These are phyloP conservation scores for Microtus montanus DNA, from an alignment of 2,113 vertebrate species.

Conservation along the genomic window DNA sequence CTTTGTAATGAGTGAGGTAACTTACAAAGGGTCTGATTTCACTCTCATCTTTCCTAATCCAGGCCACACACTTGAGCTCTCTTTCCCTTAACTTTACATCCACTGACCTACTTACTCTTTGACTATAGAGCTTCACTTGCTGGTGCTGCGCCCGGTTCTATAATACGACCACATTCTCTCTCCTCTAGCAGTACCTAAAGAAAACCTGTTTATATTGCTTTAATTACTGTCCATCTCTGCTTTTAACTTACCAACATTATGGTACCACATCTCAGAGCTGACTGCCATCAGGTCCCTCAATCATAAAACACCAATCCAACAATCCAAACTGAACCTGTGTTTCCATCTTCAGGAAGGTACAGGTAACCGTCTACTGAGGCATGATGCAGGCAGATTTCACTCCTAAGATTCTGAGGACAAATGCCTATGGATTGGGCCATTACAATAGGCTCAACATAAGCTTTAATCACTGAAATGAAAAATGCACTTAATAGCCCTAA, in stretches of 20 bases:
- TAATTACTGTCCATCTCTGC: background rate
- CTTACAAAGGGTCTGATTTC: background rate
- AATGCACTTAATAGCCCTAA: background rate
- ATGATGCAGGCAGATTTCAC: background rate
- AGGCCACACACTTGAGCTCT: background rate
- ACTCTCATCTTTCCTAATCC: background rate
- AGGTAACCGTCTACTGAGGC: too few species aligned
- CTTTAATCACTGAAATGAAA: background rate
- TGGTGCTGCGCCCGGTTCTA: too few species aligned
- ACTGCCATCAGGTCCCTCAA: background rate
- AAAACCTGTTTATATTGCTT: background rate
- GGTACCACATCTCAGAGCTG: background rate
- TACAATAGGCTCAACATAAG: background rate
- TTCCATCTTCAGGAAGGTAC: too few species aligned
- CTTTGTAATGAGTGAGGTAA: background rate
- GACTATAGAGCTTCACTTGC: background rate
- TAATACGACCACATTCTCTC: background rate
- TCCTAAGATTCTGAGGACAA: background rate
- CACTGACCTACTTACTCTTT: too few species aligned
- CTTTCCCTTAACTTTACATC: background rate
- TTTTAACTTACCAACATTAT: background rate
- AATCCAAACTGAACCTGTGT: too few species aligned
- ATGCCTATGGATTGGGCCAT: background rate
- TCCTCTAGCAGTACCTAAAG: background rate
- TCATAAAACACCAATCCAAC: background rate